Evolutionary conservation across 2,797 vertebrate species (phyloP), one percentile per base, ranked within the genome.

Genomic region (Characodon lateralis): DNA sequence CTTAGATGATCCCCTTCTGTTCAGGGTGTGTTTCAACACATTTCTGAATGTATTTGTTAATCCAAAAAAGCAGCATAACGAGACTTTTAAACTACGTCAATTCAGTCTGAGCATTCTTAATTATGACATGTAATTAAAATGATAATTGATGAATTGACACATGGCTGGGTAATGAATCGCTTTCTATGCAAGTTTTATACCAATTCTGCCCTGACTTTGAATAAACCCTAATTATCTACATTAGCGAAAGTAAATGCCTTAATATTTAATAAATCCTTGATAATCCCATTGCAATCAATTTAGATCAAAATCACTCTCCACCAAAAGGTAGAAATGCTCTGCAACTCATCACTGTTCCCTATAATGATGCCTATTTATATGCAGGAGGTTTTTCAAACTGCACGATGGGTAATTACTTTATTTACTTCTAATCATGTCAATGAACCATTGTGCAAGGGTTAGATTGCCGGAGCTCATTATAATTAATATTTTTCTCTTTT

Each of bases 201-300:
- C 94, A 96, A 96, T 93, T 94, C 91, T 85, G 31, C 90, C 91
- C 91, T 87, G 95, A 94, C 91, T 92, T 96, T 90, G 91, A 95
- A 95, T 96, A 97, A 95, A 94, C 94, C 88, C 94, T 96, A 96
- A 97, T 97, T 96, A 97, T 96, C 94, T 91, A 92, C 92, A 97
- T 97, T 96, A 97, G 92, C 89, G 88, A 94, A 96, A 96, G 95
- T 96, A 96, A 97, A 96, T 96, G 96, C 94, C 94, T 95, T 95
- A 96, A 96, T 97, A 97, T 97, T 97, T 96, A 96, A 97, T 97
- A 96, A 96, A 96, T 95, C 96, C 87, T 72, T 93, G 91, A 94
- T 96, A 97, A 97, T 97, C 96, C 96, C 96, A 94, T 76, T 95
- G 95, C 96, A 97, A 97, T 97, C 95, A 97, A 96, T 98, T 97